Evolutionary conservation across 2,113 vertebrate genomes (phyloP).

Genomic region (Oreochromis niloticus): DNA sequence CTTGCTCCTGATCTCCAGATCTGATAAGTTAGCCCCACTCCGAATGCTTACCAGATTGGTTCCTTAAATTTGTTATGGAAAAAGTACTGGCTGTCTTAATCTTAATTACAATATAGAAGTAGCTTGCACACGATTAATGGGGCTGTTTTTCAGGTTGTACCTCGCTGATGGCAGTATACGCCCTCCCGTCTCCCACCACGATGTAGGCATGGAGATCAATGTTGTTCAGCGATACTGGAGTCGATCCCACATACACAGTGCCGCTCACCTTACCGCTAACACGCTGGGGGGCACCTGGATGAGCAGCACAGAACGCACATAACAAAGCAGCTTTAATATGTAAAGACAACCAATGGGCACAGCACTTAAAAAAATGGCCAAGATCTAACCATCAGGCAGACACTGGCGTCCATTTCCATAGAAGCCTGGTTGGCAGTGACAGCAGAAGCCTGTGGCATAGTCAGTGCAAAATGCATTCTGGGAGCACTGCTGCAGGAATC

Average conservation of each 20-base stretch:
- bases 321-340: not conserved
- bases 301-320: not conserved
- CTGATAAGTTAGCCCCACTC: not conserved
- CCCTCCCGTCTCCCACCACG: conserved; percentile 87
- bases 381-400: conserved; percentile 79
- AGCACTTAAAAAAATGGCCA: not conserved
- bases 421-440: conserved; percentile 83
- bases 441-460: conserved; percentile 84
- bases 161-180: conserved; percentile 90
- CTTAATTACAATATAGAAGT: not conserved
- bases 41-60: not conserved
- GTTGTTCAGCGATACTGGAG: conserved; percentile 63
- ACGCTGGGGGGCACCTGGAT: conserved; percentile 84
- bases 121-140: not conserved
- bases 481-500: conserved; percentile 80
- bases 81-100: not conserved
- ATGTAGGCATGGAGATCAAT: conserved; percentile 91
- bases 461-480: conserved; percentile 84
- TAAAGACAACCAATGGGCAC: not conserved
- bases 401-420: conserved; percentile 89
- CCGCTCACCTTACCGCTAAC: conserved; percentile 93
- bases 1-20: not conserved
- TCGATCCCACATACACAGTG: conserved; percentile 75
- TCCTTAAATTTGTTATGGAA: not conserved
- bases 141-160: not conserved